These are phyloP conservation scores for Momotus momota DNA, from an alignment of 2,797 vertebrate genomes.

Conservation along the genomic window DNA sequence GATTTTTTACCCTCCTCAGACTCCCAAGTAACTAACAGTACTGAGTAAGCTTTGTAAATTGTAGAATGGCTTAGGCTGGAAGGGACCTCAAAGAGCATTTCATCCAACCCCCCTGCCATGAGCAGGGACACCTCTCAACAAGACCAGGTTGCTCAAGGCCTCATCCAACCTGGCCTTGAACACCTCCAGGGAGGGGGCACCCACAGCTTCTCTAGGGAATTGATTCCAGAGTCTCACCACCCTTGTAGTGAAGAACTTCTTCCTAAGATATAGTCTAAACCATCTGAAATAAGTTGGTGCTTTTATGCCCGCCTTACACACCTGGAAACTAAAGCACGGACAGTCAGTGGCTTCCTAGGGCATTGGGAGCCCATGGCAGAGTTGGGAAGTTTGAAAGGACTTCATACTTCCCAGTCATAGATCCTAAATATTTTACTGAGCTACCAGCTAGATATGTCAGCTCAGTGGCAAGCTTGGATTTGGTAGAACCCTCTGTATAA, in stretches of 20 bases:
- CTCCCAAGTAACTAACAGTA: neutral
- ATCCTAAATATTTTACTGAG: neutral
- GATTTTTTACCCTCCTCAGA: neutral
- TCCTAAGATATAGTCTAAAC: neutral
- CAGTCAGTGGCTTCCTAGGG: neutral
- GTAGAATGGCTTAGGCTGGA: too few relatives aligned
- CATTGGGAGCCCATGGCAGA: neutral
- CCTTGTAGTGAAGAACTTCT: too few relatives aligned
- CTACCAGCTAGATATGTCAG: neutral
- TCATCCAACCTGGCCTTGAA: too few relatives aligned
- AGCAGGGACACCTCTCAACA: too few relatives aligned
- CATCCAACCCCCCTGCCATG: too few relatives aligned
- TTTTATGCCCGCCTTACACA: neutral
- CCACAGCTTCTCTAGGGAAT: too few relatives aligned
- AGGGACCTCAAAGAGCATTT: too few relatives aligned
- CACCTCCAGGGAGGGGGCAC: too few relatives aligned
- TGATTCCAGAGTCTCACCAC: too few relatives aligned
- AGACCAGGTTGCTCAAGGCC: too few relatives aligned
- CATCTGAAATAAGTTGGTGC: neutral
- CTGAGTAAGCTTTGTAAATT: neutral
- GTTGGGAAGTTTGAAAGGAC: neutral
- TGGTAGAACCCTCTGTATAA: neutral
- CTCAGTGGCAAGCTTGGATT: neutral
- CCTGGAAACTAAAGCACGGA: neutral
- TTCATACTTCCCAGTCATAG: neutral